Conservation (phyloP, 2,113 vertebrate species). For the Nesogale talazaci region DNA sequence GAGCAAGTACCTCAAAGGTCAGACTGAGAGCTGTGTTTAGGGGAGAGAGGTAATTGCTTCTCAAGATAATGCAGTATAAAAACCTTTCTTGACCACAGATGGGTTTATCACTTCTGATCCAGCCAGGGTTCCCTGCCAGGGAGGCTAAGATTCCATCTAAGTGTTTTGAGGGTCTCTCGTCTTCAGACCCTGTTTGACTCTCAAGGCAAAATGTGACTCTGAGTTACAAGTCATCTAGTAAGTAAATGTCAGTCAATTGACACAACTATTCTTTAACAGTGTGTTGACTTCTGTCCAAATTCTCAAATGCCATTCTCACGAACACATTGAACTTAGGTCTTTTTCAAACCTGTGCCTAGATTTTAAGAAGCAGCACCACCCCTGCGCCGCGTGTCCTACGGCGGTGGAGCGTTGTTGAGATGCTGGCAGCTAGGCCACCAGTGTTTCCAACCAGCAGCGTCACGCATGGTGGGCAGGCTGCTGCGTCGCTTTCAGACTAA, state of each 20-base stretch:
- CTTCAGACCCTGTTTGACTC: not conserved
- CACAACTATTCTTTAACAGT: not conserved
- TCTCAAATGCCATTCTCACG: not conserved
- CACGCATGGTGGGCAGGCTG: too few species aligned
- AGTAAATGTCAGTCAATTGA: not conserved
- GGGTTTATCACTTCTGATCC: not conserved
- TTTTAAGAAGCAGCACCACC: too few species aligned
- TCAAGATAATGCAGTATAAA: not conserved
- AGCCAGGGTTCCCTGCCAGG: not conserved
- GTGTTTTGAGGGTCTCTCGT: not conserved
- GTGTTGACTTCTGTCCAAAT: not conserved
- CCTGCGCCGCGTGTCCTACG: too few species aligned
- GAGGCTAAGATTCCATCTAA: not conserved
- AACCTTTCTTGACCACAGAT: not conserved
- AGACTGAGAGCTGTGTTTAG: not conserved
- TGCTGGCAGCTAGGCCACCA: too few species aligned
- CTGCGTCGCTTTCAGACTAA: too few species aligned
- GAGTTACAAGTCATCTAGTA: not conserved
- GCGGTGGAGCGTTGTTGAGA: too few species aligned
- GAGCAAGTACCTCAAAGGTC: not conserved
- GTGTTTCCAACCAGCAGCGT: too few species aligned
- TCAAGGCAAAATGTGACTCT: not conserved
- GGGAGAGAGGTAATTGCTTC: not conserved
- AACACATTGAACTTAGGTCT: not conserved
- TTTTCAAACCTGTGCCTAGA: not conserved